phyloP scores from a whole-genome alignment of 2,797 vertebrate species.

The Lithobates pipiens region DNA sequence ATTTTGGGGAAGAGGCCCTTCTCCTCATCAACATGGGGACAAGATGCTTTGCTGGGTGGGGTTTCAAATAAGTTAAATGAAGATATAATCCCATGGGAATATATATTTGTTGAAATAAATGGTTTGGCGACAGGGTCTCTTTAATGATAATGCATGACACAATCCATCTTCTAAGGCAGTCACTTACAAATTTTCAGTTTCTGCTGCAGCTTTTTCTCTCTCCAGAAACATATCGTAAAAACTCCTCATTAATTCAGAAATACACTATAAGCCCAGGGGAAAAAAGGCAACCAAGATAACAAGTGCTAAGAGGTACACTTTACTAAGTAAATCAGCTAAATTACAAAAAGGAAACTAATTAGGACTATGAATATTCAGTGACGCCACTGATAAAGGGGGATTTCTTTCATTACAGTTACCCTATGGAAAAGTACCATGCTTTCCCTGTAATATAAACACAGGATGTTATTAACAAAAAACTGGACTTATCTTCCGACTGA shows the following conservation, averaged over 20 bases:
- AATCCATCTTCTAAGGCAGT: constrained; percentile 7
- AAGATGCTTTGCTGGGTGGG: no score
- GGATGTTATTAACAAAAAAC: constrained; percentile 10
- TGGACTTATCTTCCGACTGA: constrained; percentile 7
- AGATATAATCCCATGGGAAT: no score
- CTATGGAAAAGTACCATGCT: constrained; percentile 6
- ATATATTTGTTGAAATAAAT: no score
- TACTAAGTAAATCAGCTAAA: constrained; percentile 75
- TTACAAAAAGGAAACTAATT: constrained; percentile 73
- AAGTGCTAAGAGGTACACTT: constrained; percentile 66
- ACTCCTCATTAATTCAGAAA: constrained; percentile 66
- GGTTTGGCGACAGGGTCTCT: no score
- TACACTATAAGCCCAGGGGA: constrained; percentile 65
- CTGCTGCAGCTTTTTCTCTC: constrained; percentile 46
- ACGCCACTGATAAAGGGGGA: constrained; percentile 8
- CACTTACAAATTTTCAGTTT: background rate
- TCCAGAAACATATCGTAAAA: constrained; percentile 50
- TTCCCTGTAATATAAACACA: constrained; percentile 13
- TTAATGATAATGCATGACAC: background rate
- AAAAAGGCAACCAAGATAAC: constrained; percentile 67
- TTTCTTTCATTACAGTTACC: constrained; percentile 40
- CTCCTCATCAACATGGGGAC: no score
- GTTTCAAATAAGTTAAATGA: no score
- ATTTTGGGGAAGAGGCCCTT: no score
- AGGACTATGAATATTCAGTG: constrained; percentile 61